Base-by-base conservation (phyloP, 1,140 invertebrate genomes). In the Drosophila repleta region DNA sequence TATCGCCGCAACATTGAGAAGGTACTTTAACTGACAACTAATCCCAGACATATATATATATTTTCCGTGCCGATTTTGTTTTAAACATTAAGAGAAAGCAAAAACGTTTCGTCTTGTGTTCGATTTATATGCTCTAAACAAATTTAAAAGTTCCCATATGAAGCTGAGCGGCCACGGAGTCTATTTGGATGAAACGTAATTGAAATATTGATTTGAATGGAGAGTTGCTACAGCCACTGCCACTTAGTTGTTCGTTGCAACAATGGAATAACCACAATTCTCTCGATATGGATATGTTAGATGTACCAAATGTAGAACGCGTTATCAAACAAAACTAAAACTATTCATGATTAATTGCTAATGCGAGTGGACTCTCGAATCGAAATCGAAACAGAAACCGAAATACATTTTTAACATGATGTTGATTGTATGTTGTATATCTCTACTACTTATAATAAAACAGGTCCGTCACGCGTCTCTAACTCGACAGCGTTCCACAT, bases 381-480 rank as follows among this genome's bases (percentile, higher is more conserved):
- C 8, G 20, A 35, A 35, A 11, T 3, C 11, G 10, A 35, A 24
- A 24, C 21, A 7, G 35, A 37, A 66, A 56, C 79, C 60, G 41
- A 66, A 62, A 73, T 64, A 69, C 49, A 76, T 75, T 77, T 69
- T 76, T 55, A 66, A 72, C 41, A 58, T 66, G 49, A 35, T 35
- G 32, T 74, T 89, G 65, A 88, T 89, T 90, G 74, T 84, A 60
- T 72, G 63, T 72, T 72, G 69, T 72, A 60, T 89, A 90, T 89
- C 78, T 81, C 84, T 76, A 88, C 63, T 79, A 69, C 56, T 51
- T 69, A 84, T 79, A 89, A 88, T 53, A 82, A 80, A 89, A 78
- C 93, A 95, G 94, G 94, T 95, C 91, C 94, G 94, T 92, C 95
- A 95, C 92, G 94, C 94, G 91, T 95, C 95, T 91, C 93, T 95